phyloP scores from a whole-genome alignment of 1,140 invertebrate genomes.

The Drosophila obscura region DNA sequence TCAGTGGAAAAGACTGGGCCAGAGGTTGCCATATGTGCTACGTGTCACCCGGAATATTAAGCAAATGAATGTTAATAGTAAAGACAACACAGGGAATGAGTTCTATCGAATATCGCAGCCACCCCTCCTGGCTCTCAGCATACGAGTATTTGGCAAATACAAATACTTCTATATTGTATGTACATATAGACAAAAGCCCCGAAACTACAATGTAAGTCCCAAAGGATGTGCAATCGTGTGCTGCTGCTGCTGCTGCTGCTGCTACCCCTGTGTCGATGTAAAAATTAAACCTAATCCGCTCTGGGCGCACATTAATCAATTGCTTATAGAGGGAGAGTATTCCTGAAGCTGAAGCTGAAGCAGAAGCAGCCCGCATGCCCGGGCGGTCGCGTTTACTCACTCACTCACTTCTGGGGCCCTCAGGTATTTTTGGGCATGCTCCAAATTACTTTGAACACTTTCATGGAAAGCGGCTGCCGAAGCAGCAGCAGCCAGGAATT shows the following conservation, averaged over 20 bases:
- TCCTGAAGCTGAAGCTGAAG: constrained; percentile 2
- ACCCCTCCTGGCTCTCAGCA: constrained; percentile 8
- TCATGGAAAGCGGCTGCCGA: constrained; percentile 31
- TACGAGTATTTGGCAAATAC: constrained; percentile 37
- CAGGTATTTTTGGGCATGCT: constrained; percentile 79
- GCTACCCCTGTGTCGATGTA: constrained; percentile 44
- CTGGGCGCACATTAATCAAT: constrained; percentile 79
- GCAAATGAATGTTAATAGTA: constrained; percentile 62
- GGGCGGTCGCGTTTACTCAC: too few species aligned
- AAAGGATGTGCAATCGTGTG: constrained; percentile 64
- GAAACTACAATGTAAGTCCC: constrained; percentile 58
- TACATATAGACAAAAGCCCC: constrained; percentile 38
- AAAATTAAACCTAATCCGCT: constrained; percentile 81
- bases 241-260: constrained; percentile 21
- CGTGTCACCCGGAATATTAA: constrained; percentile 55
- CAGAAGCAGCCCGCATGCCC: constrained; percentile 10
- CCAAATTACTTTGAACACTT: constrained; percentile 81
- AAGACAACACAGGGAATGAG: constrained; percentile 10
- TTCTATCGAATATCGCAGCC: background rate
- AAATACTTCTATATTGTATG: constrained; percentile 35
- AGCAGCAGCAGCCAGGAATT: constrained; percentile 60
- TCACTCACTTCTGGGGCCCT: constrained; percentile 21
- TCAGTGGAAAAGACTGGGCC: background rate
- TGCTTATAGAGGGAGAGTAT: constrained; percentile 59
- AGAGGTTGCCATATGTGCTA: constrained; percentile 56